Evolutionary conservation across 2,888 invertebrate species (phyloP), one percentile per base, ranked within the genome.

Genomic region (Aleiodes leptofemur): DNA sequence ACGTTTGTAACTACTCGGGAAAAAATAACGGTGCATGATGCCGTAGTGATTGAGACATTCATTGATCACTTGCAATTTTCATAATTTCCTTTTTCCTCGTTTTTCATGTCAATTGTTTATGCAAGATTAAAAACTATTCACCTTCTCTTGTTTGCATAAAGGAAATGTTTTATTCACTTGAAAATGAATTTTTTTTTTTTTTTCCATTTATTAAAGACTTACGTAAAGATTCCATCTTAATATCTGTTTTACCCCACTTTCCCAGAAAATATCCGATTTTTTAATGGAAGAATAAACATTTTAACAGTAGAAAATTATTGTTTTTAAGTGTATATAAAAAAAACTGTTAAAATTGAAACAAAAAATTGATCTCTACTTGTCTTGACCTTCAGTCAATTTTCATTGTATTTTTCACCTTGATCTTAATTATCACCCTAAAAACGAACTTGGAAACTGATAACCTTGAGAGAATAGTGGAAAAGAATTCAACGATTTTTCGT

Each of bases 361-460:
- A 43, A 23, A 48, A 43, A 5, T 64, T 23, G 64, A 64, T 43
- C 48, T 64, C 43, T 23, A 38, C 23, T 43, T 43, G 43, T 43
- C 43, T 7, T 43, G 43, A 43, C 43, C 43, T 43, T 43, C 43
- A 43, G 14, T 11, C 48, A 6, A 13, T 64, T 61, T 64, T 11
- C 23, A 34, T 48, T 14, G 34, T 7, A 7, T 34, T 61, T 59
- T 13, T 68, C 77, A 77, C 82, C 83, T 83, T 83, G 82, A 82
- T 82, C 82, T 82, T 81, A 83, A 82, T 81, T 79, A 69, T 51
- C 68, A 38, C 43, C 16, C 43, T 14, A 68, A 73, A 16, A 43
- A 11, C 74, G 64, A 29, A 61, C 59, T 51, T 34, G 34, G 3
- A 3, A 34, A 34, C 0, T 34, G 2, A 34, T 34, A 34, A 34